phyloP scores from a whole-genome alignment of 2,797 vertebrate genomes.

The Myripristis murdjan region DNA sequence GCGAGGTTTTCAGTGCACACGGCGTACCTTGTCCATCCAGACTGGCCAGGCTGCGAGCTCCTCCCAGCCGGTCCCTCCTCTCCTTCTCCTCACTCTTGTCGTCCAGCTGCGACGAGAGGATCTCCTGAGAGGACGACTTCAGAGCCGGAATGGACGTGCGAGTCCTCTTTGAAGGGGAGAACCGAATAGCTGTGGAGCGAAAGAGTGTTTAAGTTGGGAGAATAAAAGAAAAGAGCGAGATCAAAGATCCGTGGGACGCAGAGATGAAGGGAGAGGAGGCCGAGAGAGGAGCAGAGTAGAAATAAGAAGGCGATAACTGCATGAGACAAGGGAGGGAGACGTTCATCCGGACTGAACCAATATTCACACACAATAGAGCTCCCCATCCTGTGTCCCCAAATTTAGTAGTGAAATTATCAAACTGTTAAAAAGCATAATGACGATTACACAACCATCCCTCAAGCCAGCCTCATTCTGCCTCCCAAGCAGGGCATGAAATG shows the following conservation, averaged over 20 bases:
- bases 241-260: constrained; percentile 1
- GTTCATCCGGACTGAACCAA: constrained; percentile 14
- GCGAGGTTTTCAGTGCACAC: background rate
- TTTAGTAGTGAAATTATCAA: constrained; percentile 47
- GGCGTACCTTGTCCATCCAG: constrained; percentile 94
- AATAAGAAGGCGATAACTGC: constrained; percentile 23
- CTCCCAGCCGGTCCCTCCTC: constrained; percentile 87
- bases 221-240: constrained; percentile 13
- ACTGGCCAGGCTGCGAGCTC: constrained; percentile 93
- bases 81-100: constrained; percentile 90
- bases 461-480: constrained; percentile 27
- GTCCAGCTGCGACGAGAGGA: constrained; percentile 88
- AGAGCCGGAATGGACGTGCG: constrained; percentile 94
- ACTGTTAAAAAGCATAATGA: constrained; percentile 47
- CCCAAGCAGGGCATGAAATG: constrained; percentile 57
- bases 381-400: constrained; percentile 39
- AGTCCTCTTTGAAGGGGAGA: constrained; percentile 95
- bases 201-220: constrained; percentile 6
- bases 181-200: constrained; percentile 87
- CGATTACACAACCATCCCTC: constrained; percentile 37
- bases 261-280: background rate
- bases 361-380: constrained; percentile 33
- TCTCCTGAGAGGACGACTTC: constrained; percentile 95
- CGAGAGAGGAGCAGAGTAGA: background rate
- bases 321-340: constrained; percentile 15